A percentile compares a stretch with the other conserved stretches of the same genome.
Conservation (phyloP, 2,113 vertebrate genomes). For the Epinephelus moara region DNA sequence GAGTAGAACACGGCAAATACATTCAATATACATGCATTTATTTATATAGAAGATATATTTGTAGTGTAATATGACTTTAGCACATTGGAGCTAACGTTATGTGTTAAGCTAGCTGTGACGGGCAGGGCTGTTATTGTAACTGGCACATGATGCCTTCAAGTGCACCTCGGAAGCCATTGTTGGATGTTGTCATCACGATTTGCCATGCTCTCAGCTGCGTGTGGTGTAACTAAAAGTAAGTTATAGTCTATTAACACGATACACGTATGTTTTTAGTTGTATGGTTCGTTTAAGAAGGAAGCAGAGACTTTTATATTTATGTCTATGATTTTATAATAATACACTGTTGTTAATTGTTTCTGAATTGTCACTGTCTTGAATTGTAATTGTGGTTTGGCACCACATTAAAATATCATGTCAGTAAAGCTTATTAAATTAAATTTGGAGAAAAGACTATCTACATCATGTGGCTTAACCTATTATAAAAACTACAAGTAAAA, state of each 20-base stretch:
- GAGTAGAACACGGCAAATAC: not conserved
- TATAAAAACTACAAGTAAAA: not conserved
- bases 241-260: too few species aligned
- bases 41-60: not conserved
- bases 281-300: too few species aligned
- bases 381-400: too few species aligned
- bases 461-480: not conserved
- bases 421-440: too few species aligned
- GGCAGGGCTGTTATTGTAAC: slow-evolving; percentile 25
- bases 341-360: too few species aligned
- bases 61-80: not conserved
- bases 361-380: too few species aligned
- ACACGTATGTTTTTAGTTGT: too few species aligned
- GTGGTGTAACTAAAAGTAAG: not conserved
- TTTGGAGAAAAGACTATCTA: not conserved
- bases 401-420: too few species aligned
- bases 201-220: not conserved
- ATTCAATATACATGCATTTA: not conserved
- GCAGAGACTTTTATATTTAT: too few species aligned
- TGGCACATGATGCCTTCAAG: slow-evolving; percentile 65
- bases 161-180: slow-evolving; percentile 11
- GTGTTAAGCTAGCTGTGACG: not conserved
- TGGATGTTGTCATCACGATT: not conserved
- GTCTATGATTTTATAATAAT: too few species aligned
- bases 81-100: not conserved